A percentile compares a stretch with the other conserved stretches of the same genome.
Conservation (phyloP, 2,113 vertebrate species). For the Trichomycterus rosablanca region DNA sequence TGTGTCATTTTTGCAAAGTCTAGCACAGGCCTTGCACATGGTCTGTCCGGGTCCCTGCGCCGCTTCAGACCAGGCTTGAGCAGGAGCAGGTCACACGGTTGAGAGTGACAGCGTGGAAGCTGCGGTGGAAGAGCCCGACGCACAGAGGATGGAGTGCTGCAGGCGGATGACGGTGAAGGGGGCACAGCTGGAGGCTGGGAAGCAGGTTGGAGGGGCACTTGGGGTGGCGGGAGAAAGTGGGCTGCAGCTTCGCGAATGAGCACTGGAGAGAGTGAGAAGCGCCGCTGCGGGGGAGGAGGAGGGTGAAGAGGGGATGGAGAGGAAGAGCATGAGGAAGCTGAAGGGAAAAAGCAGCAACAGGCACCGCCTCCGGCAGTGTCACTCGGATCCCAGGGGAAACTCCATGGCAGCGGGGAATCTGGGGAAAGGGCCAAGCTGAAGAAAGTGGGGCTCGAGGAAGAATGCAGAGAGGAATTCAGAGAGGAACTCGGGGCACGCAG, state of each 20-base stretch:
- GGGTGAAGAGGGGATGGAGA: slow-evolving; percentile 62
- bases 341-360: slow-evolving; percentile 64
- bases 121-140: slow-evolving; percentile 70
- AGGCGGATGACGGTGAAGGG: slow-evolving; percentile 75
- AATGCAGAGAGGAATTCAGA: slow-evolving; percentile 78
- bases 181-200: slow-evolving; percentile 62
- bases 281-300: slow-evolving; percentile 68
- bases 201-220: slow-evolving; percentile 62
- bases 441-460: slow-evolving; percentile 80
- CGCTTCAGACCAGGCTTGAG: slow-evolving; percentile 77
- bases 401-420: slow-evolving; percentile 76
- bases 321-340: slow-evolving; percentile 65
- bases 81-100: slow-evolving; percentile 82
- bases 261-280: slow-evolving; percentile 82
- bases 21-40: slow-evolving; percentile 77
- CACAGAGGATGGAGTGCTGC: slow-evolving; percentile 77
- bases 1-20: slow-evolving; percentile 85
- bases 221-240: slow-evolving; percentile 65
- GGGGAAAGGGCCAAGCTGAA: slow-evolving; percentile 81
- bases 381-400: slow-evolving; percentile 69
- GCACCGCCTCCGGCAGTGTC: slow-evolving; percentile 63
- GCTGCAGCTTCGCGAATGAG: slow-evolving; percentile 72
- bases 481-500: slow-evolving; percentile 73
- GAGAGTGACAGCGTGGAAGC: slow-evolving; percentile 85
- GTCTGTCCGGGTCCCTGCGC: slow-evolving; percentile 75